These are phyloP conservation scores for Epizoanthus illoricatus DNA, from an alignment of 92 coral and sea anemone species.

Conservation along the genomic window DNA sequence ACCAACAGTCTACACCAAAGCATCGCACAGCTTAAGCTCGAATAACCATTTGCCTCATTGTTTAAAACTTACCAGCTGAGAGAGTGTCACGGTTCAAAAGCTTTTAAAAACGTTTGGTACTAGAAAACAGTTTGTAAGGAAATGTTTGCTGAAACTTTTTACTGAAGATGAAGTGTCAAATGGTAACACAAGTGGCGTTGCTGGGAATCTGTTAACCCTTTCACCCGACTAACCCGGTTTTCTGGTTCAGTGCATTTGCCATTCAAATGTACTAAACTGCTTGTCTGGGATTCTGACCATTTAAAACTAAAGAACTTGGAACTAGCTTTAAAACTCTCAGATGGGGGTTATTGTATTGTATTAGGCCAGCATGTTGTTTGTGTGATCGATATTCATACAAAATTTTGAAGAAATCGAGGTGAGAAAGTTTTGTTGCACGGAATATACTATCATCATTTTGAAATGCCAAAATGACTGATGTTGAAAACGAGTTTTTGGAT, in stretches of 20 bases:
- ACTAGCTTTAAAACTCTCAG: neutral
- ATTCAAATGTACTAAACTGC: neutral
- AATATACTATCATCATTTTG: neutral
- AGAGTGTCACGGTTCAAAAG: too few relatives aligned
- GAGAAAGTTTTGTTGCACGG: neutral
- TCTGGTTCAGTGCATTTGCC: neutral
- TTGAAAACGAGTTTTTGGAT: slow-evolving; percentile 41
- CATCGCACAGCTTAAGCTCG: too few relatives aligned
- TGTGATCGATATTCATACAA: neutral
- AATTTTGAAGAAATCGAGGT: neutral
- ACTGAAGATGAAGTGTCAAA: too few relatives aligned
- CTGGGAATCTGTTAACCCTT: too few relatives aligned
- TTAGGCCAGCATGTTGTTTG: slow-evolving; percentile 15
- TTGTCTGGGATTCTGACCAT: neutral
- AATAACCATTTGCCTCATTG: too few relatives aligned
- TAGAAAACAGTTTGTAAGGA: too few relatives aligned
- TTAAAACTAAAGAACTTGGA: neutral
- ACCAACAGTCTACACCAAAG: too few relatives aligned
- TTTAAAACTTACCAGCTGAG: too few relatives aligned
- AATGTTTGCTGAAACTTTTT: too few relatives aligned
- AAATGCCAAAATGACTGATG: slow-evolving; percentile 18
- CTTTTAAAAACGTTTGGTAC: too few relatives aligned
- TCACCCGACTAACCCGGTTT: slow-evolving; percentile 5
- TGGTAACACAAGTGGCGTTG: too few relatives aligned
- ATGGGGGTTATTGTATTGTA: slow-evolving; percentile 15